These are phyloP conservation scores for Hyles lineata DNA, from an alignment of 2,888 invertebrate species.

Conservation along the genomic window DNA sequence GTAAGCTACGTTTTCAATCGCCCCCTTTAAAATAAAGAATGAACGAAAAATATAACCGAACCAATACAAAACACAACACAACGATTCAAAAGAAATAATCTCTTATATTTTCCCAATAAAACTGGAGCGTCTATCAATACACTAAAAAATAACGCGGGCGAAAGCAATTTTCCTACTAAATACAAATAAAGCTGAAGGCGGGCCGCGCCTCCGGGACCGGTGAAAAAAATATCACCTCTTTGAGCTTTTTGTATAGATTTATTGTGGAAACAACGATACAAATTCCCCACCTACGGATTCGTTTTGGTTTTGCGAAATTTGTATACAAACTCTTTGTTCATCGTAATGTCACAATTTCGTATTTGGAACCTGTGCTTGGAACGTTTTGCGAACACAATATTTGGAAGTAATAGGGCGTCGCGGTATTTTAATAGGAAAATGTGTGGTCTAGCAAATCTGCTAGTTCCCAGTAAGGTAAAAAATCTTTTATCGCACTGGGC, in stretches of 20 bases:
- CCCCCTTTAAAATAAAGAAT: too few species aligned
- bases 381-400: neutral
- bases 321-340: neutral
- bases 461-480: too few species aligned
- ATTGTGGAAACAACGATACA: conserved; percentile 11
- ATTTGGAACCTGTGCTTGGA: too few species aligned
- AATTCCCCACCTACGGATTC: neutral
- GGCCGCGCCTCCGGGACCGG: conserved; percentile 24
- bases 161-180: conserved; percentile 37
- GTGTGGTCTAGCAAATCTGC: too few species aligned
- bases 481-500: neutral
- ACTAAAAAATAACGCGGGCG: conserved; percentile 27
- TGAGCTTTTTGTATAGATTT: conserved; percentile 27
- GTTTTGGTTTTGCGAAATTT: neutral
- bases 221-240: conserved; percentile 29
- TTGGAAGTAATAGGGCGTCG: neutral
- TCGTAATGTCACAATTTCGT: too few species aligned
- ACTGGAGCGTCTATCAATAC: conserved; percentile 22
- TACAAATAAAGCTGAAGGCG: conserved; percentile 32
- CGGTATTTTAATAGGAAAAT: too few species aligned
- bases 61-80: too few species aligned
- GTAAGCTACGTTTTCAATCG: too few species aligned
- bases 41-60: too few species aligned
- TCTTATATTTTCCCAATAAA: conserved; percentile 22
- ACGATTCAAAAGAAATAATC: conserved; percentile 16